Conservation (phyloP, 2,888 invertebrate species). For the Melolontha melolontha region DNA sequence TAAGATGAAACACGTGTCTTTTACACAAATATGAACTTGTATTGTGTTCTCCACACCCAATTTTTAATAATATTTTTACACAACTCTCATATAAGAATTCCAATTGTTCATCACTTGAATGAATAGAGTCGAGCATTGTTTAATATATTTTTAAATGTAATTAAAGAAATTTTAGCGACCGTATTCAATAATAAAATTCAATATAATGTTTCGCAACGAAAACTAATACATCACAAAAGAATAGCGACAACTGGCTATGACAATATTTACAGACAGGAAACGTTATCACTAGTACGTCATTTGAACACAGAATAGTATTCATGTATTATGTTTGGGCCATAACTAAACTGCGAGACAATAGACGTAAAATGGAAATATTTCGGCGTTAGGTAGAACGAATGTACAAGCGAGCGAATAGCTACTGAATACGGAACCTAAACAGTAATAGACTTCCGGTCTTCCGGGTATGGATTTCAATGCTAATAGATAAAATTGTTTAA, state of each 20-base stretch:
- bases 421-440: conserved; percentile 31
- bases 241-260: conserved; percentile 1
- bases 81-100: too few relatives aligned
- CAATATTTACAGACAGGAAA: conserved; percentile 20
- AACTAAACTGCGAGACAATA: conserved; percentile 33
- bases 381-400: conserved; percentile 25
- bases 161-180: too few relatives aligned
- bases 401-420: conserved; percentile 5
- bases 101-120: too few relatives aligned
- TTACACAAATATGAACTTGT: too few relatives aligned
- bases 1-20: too few relatives aligned
- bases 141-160: too few relatives aligned
- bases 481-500: conserved; percentile 51
- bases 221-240: background rate
- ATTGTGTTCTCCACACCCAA: too few relatives aligned
- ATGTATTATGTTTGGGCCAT: conserved; percentile 28
- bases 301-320: conserved; percentile 14
- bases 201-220: background rate
- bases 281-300: conserved; percentile 37
- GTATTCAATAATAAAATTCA: conserved; percentile 17
- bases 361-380: conserved; percentile 36
- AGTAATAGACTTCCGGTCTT: conserved; percentile 49
- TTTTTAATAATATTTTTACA: too few relatives aligned
- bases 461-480: conserved; percentile 52
- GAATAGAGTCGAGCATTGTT: too few relatives aligned